These are phyloP conservation scores for Eueremaeus valkanovi DNA, from an alignment of 2,888 invertebrate genomes.

Conservation along the genomic window DNA sequence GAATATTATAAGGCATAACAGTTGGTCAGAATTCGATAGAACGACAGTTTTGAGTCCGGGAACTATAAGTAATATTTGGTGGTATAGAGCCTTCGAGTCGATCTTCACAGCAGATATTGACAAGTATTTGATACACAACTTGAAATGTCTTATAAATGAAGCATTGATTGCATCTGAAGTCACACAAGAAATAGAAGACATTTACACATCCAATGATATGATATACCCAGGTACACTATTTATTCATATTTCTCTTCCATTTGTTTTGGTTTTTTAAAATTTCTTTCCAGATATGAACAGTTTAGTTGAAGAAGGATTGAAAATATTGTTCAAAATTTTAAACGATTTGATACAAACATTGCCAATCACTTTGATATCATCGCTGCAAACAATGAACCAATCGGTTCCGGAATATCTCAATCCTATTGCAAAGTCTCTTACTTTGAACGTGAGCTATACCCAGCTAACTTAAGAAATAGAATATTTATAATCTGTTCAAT, in stretches of 20 bases:
- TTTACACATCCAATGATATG: not conserved
- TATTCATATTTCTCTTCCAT: not conserved
- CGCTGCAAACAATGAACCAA: not conserved
- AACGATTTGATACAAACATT: constrained; percentile 5
- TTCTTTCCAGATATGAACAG: not conserved
- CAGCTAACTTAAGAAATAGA: not conserved
- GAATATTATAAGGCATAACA: not conserved
- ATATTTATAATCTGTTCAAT: not conserved
- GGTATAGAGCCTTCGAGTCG: constrained; percentile 15
- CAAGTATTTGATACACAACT: not conserved
- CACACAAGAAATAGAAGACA: not conserved
- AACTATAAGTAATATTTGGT: not conserved
- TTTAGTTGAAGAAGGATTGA: not conserved
- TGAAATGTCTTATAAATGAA: constrained; percentile 16
- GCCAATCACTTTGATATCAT: constrained; percentile 3
- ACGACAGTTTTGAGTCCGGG: not conserved
- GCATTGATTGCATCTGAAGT: not conserved
- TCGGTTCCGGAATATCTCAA: not conserved
- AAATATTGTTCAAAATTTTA: not conserved
- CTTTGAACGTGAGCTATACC: constrained; percentile 5
- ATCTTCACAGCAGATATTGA: not conserved
- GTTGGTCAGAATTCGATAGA: constrained; percentile 23
- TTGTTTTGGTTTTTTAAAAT: no score
- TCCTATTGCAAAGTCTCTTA: not conserved
- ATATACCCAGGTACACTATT: not conserved